Conservation (phyloP, 2,888 invertebrate genomes). For the Drosophila differens region DNA sequence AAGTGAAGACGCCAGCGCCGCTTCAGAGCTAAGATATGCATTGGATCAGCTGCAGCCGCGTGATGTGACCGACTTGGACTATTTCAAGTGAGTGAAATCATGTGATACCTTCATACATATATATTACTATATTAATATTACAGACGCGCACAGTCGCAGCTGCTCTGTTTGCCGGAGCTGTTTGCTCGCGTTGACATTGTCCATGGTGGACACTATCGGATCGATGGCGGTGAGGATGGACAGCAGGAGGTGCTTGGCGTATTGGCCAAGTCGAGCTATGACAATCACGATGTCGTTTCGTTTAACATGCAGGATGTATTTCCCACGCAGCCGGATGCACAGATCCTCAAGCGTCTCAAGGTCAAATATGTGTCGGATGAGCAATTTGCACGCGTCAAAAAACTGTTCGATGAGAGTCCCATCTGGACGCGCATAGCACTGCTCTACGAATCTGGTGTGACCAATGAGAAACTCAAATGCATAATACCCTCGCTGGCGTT, state of each 20-base stretch:
- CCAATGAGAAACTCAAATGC: slow-evolving; percentile 89
- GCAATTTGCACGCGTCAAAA: slow-evolving; percentile 86
- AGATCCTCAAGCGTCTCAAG: slow-evolving; percentile 87
- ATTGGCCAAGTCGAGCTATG: slow-evolving; percentile 86
- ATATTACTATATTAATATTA: neutral
- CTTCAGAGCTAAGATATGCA: slow-evolving; percentile 85
- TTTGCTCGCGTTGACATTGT: slow-evolving; percentile 92
- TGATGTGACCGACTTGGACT: slow-evolving; percentile 86
- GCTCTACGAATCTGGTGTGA: slow-evolving; percentile 88
- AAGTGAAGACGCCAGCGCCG: slow-evolving; percentile 70
- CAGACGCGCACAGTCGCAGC: slow-evolving; percentile 85
- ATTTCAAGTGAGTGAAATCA: slow-evolving; percentile 85
- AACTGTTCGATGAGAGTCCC: slow-evolving; percentile 93
- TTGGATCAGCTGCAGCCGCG: slow-evolving; percentile 88
- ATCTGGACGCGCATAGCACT: slow-evolving; percentile 95
- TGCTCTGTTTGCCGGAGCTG: slow-evolving; percentile 91
- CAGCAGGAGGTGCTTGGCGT: slow-evolving; percentile 86
- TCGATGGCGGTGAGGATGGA: slow-evolving; percentile 84
- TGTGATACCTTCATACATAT: neutral
- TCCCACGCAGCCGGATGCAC: slow-evolving; percentile 88
- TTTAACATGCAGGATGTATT: slow-evolving; percentile 88
- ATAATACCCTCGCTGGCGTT: slow-evolving; percentile 94
- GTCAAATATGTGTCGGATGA: slow-evolving; percentile 85
- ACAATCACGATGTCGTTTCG: slow-evolving; percentile 88
- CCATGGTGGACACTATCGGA: slow-evolving; percentile 81